Percentiles rank a stretch among this genome's conserved stretches.
Evolutionary conservation across 2,113 vertebrate genomes (phyloP).

Genomic region (Cariama cristata): DNA sequence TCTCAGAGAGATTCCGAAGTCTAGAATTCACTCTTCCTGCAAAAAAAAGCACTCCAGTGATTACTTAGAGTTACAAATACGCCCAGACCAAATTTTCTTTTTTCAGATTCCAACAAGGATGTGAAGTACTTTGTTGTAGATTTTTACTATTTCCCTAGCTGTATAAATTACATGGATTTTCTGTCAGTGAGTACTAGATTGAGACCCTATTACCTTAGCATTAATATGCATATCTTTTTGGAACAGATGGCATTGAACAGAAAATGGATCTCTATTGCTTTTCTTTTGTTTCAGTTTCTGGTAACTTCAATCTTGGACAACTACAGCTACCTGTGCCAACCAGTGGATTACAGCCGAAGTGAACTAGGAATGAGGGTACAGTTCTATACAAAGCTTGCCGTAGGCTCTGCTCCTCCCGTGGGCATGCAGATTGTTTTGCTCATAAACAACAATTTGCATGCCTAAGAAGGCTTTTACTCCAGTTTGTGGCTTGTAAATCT

Average conservation of each 20-base stretch:
- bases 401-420: not conserved
- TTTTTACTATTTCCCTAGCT: not conserved
- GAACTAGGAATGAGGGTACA: slow-evolving; percentile 72
- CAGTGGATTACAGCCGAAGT: slow-evolving; percentile 70
- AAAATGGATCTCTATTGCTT: not conserved
- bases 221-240: not conserved
- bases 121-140: not conserved
- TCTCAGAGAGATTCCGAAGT: not conserved
- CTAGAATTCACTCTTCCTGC: not conserved
- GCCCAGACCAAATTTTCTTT: not conserved
- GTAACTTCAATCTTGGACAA: slow-evolving; percentile 71
- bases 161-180: not conserved
- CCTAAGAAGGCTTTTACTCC: not conserved
- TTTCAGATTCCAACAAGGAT: not conserved
- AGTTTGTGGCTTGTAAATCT: not conserved
- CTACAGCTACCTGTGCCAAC: slow-evolving; percentile 80
- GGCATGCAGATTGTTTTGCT: not conserved
- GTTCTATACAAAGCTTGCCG: not conserved
- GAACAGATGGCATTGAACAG: not conserved
- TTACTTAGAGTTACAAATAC: not conserved
- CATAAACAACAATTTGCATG: not conserved
- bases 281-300: slow-evolving; percentile 73
- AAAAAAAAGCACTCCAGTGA: not conserved
- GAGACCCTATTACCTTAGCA: not conserved
- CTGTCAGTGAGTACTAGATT: not conserved